Conservation (phyloP, 1,140 invertebrate genomes). For the Luehdorfia chinensis region DNA sequence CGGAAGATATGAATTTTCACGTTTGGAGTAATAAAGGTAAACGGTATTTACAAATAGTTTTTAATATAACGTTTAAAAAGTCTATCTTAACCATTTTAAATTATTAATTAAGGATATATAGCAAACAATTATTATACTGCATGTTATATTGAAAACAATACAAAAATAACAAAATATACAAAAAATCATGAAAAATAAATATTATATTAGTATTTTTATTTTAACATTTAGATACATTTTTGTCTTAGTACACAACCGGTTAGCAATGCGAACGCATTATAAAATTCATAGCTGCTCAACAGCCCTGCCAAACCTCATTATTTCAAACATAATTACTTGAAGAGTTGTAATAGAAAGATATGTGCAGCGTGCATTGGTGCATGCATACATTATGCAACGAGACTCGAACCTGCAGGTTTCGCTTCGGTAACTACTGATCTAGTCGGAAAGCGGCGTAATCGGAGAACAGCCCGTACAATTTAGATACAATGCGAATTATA, state of each 20-base stretch:
- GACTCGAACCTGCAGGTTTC: conserved; percentile 6
- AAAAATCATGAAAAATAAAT: not conserved
- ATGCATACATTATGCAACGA: conserved; percentile 6
- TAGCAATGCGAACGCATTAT: too few relatives aligned
- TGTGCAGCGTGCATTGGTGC: conserved; percentile 1
- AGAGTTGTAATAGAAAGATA: not conserved
- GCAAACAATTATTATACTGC: too few relatives aligned
- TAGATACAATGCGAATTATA: not conserved
- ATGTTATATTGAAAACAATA: not conserved
- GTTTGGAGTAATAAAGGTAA: not conserved
- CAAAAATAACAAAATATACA: not conserved
- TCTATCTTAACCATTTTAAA: not conserved
- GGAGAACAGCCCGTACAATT: not conserved
- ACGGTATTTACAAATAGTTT: conserved; percentile 2
- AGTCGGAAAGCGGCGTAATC: not conserved
- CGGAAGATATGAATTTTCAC: not conserved
- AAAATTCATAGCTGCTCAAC: not conserved
- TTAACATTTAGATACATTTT: not conserved
- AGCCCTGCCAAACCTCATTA: not conserved
- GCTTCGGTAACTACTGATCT: conserved; percentile 6
- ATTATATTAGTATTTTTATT: not conserved
- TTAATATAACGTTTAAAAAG: not conserved
- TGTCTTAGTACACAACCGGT: too few relatives aligned
- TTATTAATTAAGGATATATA: too few relatives aligned
- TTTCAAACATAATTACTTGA: not conserved